Evolutionary conservation across 2,113 vertebrate genomes (phyloP).

Genomic region (Dendrocopos noguchii): DNA sequence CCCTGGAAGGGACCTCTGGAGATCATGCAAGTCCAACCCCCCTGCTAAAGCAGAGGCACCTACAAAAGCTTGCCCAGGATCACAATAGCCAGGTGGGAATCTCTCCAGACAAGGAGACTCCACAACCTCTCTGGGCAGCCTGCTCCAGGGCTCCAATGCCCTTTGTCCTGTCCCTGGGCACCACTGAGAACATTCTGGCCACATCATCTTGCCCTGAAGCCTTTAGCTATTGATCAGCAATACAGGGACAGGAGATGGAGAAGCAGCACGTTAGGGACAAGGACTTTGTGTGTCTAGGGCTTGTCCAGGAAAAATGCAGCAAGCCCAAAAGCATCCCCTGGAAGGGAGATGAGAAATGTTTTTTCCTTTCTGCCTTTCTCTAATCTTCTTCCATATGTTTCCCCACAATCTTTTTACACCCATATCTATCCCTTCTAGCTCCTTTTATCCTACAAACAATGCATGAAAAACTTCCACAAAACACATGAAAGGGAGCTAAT

Average conservation of each 20-base stretch:
- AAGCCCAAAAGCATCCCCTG: neutral
- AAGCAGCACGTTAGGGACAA: neutral
- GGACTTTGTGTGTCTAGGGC: accelerated
- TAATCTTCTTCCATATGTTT: neutral
- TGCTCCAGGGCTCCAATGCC: no score
- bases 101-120: no score
- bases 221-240: no score
- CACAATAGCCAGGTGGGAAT: no score
- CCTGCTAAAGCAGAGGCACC: no score
- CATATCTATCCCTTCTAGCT: neutral
- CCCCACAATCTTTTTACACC: neutral
- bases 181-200: no score
- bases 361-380: neutral
- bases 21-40: no score
- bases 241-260: accelerated
- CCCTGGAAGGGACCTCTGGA: no score
- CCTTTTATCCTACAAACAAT: neutral
- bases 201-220: no score
- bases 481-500: neutral
- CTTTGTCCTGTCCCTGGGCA: no score
- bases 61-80: no score
- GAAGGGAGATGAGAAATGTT: neutral
- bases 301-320: neutral
- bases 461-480: neutral
- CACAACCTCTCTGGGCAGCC: no score